A percentile compares a stretch with the other conserved stretches of the same genome.
phyloP scores from a whole-genome alignment of 2,888 invertebrate species.

The Hipparchia semele region DNA sequence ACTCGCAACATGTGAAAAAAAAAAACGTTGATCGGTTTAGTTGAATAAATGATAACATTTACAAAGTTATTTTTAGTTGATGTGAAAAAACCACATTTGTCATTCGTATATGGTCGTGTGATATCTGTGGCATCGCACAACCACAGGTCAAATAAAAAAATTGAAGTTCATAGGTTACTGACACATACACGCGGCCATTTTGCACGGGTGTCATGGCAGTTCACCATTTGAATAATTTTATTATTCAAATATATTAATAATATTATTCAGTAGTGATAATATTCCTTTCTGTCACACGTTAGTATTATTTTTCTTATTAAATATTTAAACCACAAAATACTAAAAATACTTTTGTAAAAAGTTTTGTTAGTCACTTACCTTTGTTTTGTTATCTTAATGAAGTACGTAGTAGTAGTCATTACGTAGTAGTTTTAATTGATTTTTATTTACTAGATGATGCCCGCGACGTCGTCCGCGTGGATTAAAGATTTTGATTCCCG shows the following conservation, averaged over 20 bases:
- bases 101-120: background rate
- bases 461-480: too few species aligned
- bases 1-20: slow-evolving; percentile 1
- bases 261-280: background rate
- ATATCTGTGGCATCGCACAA: background rate
- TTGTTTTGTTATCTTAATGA: too few species aligned
- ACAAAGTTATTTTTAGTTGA: background rate
- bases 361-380: too few species aligned
- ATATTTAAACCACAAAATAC: background rate
- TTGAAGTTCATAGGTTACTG: slow-evolving; percentile 34
- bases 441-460: too few species aligned
- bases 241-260: slow-evolving; percentile 9
- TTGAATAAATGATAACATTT: background rate
- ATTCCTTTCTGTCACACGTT: background rate
- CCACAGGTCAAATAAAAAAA: background rate
- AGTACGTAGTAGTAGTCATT: too few species aligned
- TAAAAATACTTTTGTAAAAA: too few species aligned
- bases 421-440: too few species aligned
- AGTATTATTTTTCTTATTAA: background rate
- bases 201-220: slow-evolving; percentile 17
- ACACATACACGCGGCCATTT: slow-evolving; percentile 24
- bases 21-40: background rate
- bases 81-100: background rate
- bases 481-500: too few species aligned
- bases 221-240: slow-evolving; percentile 7